phyloP scores from a whole-genome alignment of 2,113 vertebrate species.

The Brienomyrus longianalis region DNA sequence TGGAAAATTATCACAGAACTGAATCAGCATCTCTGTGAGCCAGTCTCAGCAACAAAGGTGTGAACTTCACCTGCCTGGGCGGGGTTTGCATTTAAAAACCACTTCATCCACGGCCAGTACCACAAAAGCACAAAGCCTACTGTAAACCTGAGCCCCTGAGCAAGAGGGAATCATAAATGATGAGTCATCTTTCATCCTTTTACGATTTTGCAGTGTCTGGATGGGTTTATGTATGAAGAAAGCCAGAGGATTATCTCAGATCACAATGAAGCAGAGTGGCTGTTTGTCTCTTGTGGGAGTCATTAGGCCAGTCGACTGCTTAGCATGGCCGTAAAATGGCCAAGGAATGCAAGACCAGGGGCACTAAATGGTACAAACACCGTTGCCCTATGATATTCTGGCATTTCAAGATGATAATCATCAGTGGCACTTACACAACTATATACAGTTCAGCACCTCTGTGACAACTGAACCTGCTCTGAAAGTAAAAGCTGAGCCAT shows the following conservation, averaged over 20 bases:
- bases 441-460: neutral
- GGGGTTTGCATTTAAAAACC: neutral
- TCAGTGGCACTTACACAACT: neutral
- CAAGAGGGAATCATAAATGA: neutral
- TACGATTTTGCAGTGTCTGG: neutral
- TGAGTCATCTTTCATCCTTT: neutral
- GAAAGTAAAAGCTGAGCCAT: neutral
- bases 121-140: neutral
- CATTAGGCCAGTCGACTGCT: neutral
- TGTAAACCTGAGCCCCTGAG: neutral
- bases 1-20: neutral
- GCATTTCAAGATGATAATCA: neutral
- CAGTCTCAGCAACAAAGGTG: neutral
- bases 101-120: neutral
- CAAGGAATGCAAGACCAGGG: neutral
- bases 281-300: neutral
- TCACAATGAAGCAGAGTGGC: neutral
- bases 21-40: neutral
- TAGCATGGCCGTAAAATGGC: neutral
- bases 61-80: neutral
- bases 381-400: neutral
- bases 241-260: neutral
- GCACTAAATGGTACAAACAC: neutral
- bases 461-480: neutral
- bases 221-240: too few relatives aligned